Conservation (phyloP, 2,113 vertebrate genomes). For the Polyodon spathula region DNA sequence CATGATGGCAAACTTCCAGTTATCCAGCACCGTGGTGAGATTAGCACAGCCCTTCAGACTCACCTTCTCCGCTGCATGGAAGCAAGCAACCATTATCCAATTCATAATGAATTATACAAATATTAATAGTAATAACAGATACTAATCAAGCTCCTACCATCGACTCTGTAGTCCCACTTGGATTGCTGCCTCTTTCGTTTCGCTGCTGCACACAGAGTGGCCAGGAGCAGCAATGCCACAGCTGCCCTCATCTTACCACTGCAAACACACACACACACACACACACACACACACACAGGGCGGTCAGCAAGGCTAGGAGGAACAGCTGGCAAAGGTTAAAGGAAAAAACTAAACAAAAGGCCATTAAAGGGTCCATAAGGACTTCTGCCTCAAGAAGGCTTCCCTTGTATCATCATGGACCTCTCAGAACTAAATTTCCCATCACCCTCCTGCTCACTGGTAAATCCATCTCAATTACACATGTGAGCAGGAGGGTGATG, state of each 20-base stretch:
- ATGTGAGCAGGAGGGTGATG: no score
- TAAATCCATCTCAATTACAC: no score
- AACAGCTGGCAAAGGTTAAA: no score
- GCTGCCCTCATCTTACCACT: conserved; percentile 26
- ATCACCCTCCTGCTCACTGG: no score
- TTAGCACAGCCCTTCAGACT: conserved; percentile 63
- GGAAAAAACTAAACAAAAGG: no score
- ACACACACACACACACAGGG: background rate
- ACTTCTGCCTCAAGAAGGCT: no score
- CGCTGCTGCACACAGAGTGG: conserved; percentile 34
- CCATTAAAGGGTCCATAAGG: no score
- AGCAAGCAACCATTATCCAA: background rate
- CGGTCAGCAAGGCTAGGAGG: background rate
- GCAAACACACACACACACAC: background rate
- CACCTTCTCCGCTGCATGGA: conserved; percentile 32
- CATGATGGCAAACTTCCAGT: conserved; percentile 80
- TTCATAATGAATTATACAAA: no score
- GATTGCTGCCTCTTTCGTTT: conserved; percentile 38
- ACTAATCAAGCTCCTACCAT: conserved; percentile 21
- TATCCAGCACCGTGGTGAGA: conserved; percentile 74
- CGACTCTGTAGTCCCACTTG: conserved; percentile 23
- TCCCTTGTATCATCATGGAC: no score
- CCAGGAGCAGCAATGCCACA: conserved; percentile 42
- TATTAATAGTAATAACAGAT: no score
- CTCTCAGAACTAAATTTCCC: no score